Evolutionary conservation across 2,888 invertebrate genomes (phyloP).

Genomic region (Latheticus oryzae): DNA sequence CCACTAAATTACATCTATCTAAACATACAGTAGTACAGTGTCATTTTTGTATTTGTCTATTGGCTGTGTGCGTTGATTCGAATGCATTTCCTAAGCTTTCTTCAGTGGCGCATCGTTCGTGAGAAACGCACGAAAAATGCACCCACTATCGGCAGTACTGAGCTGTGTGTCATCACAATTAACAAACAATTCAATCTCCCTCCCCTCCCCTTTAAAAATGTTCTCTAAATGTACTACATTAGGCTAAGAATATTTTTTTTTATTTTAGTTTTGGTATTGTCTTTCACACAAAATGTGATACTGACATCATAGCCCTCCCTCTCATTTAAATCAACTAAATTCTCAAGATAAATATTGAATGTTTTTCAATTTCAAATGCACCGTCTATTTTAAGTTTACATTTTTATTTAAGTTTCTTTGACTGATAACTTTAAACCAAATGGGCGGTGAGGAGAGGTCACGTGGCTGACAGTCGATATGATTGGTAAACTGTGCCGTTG

Average conservation of each 20-base stretch:
- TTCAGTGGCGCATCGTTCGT: constrained; percentile 32
- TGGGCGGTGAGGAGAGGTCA: constrained; percentile 46
- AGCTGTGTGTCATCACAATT: constrained; percentile 58
- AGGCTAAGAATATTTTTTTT: constrained; percentile 46
- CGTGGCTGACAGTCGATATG: constrained; percentile 53
- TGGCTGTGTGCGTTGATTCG: constrained; percentile 61
- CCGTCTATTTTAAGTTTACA: too few species aligned
- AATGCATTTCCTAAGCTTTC: constrained; percentile 50
- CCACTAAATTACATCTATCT: constrained; percentile 49
- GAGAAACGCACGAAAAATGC: constrained; percentile 11
- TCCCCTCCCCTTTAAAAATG: constrained; percentile 43
- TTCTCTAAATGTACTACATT: constrained; percentile 50
- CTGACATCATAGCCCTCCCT: constrained; percentile 13
- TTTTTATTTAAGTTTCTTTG: too few species aligned
- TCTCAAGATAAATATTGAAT: constrained; percentile 3
- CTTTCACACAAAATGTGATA: constrained; percentile 48
- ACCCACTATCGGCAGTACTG: constrained; percentile 56
- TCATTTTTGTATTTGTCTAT: constrained; percentile 61
- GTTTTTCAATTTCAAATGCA: constrained; percentile 11
- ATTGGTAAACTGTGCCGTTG: constrained; percentile 54
- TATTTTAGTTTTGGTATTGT: constrained; percentile 45
- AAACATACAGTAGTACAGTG: constrained; percentile 49
- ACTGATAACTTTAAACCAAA: too few species aligned
- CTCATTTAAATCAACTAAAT: constrained; percentile 1
- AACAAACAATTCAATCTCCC: constrained; percentile 44